Base-by-base conservation (phyloP, 2,797 vertebrate genomes). In the Anolis apletophallus region DNA sequence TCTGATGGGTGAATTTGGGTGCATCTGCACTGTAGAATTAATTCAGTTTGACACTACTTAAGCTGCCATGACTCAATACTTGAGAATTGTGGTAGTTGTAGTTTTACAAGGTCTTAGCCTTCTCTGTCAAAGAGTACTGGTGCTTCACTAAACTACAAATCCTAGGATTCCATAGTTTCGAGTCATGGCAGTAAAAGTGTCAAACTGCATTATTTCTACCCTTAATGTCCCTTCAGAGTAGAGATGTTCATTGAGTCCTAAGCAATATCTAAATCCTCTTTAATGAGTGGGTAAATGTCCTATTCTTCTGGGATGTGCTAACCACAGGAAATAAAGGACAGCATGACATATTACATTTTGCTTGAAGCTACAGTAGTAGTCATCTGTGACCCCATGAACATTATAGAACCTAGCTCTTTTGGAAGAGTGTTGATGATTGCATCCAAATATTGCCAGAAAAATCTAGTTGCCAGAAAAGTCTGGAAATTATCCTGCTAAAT, bases 201-300 rank as follows among this genome's bases (percentile, higher is more conserved):
- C 46, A 46, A 46, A 46, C 46, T 46, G 46, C 46, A 46, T 46
- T 46, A 46, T 46, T 46, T 46, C 46, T 46, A 46, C 46, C 46
- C 46, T 55, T 90, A 85, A 74, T 77, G 87, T 80, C 46, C 16
- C 57, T 90, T 69, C 73, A 81, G 85, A 81, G 12, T n/a, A 88
- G 87, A 69, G 85, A 85, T 80, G 78, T 80, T 92, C 80, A 74
- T 80, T 0, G 81, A 89, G 32, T 16, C 14, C 16, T 73, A 32
- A 59, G 11, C n/a, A 21, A 83, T 32, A 79, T 69, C 55, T 85
- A 52, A 52, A 55, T 69, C 61, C 16, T 76, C 73, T n/a, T 71
- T 46, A 46, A 78, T 77, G 75, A 10, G 1, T 26, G 9, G 14
- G n/a, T 68, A 80, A 86, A 87, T 59, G n/a, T 83, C 85, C 52